Evolutionary conservation across 2,797 vertebrate species (phyloP).

Genomic region (Taeniopygia guttata): DNA sequence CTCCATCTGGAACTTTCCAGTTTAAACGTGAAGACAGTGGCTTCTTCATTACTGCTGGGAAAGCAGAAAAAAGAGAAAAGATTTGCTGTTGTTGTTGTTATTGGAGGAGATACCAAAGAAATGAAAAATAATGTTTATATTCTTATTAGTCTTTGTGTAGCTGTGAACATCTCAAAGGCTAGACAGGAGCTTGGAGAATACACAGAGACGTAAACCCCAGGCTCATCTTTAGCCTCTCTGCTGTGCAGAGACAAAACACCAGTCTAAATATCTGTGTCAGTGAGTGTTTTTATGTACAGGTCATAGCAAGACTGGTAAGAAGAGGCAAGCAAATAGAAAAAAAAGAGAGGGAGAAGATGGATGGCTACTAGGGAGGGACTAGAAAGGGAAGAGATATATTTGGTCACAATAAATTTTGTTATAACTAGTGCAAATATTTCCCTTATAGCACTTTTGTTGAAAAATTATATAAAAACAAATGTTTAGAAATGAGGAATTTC

Average conservation of each 20-base stretch:
- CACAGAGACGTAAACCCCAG: neutral
- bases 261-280: neutral
- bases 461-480: neutral
- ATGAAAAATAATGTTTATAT: neutral
- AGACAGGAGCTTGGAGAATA: neutral
- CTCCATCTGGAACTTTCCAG: neutral
- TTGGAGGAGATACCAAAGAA: neutral
- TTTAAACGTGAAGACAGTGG: neutral
- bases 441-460: neutral
- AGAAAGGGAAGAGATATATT: neutral
- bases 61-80: neutral
- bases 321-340: neutral
- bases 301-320: neutral
- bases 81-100: neutral
- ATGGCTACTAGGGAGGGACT: neutral
- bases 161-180: neutral
- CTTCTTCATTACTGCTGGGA: neutral
- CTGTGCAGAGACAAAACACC: neutral
- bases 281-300: neutral
- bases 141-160: neutral
- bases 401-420: neutral
- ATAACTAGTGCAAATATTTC: neutral
- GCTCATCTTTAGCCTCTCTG: neutral
- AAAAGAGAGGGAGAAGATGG: neutral
- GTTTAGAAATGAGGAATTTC: neutral